phyloP scores from a whole-genome alignment of 1,140 invertebrate genomes.

The Tetraneura akinire region DNA sequence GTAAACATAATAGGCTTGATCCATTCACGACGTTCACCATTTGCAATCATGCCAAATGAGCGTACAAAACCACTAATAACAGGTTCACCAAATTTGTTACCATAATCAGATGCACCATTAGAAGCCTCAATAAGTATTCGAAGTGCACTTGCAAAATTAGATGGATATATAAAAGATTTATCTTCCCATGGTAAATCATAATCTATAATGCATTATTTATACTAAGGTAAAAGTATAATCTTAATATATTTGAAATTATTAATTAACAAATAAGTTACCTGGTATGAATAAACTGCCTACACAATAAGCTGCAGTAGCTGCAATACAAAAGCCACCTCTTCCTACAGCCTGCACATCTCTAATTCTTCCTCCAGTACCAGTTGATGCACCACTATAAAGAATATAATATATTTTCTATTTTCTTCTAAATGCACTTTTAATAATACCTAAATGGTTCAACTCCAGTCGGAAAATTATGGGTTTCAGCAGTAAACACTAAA shows the following conservation, averaged over 20 bases:
- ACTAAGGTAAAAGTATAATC: neutral
- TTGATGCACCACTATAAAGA: conserved; percentile 85
- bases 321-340: conserved; percentile 87
- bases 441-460: conserved; percentile 77
- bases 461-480: conserved; percentile 98
- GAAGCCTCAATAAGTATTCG: conserved; percentile 91
- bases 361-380: conserved; percentile 92
- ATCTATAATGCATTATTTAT: conserved; percentile 59
- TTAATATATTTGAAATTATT: neutral
- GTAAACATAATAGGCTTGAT: conserved; percentile 99
- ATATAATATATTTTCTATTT: neutral
- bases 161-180: conserved; percentile 72
- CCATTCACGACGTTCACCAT: conserved; percentile 77
- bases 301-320: conserved; percentile 93
- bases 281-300: conserved; percentile 91
- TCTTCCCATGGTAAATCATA: conserved; percentile 90
- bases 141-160: conserved; percentile 85
- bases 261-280: conserved; percentile 62
- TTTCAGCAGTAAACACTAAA: conserved; percentile 98
- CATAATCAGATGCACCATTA: conserved; percentile 98
- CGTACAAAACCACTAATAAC: conserved; percentile 87
- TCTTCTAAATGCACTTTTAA: neutral
- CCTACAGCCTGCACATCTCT: conserved; percentile 94
- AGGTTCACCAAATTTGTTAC: conserved; percentile 98
- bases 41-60: conserved; percentile 77